These are phyloP conservation scores for Dascyllus trimaculatus DNA, from an alignment of 2,113 vertebrate species.

Conservation along the genomic window DNA sequence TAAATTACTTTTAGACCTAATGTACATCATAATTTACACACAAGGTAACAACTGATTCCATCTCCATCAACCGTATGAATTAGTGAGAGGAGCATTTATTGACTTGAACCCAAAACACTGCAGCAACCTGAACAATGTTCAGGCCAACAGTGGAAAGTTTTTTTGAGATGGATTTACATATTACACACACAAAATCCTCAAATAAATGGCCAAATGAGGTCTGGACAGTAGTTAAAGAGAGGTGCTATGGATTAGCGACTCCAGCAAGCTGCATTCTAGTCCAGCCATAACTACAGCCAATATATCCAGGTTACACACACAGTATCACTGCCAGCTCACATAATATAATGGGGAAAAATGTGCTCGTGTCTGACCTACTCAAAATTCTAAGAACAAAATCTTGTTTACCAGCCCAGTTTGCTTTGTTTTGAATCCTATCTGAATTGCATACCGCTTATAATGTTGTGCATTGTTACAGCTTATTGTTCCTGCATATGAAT, in stretches of 20 bases:
- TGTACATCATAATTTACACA: too few relatives aligned
- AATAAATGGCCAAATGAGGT: too few relatives aligned
- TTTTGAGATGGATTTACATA: too few relatives aligned
- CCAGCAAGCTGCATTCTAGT: neutral
- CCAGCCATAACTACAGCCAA: neutral
- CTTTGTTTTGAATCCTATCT: slow-evolving; percentile 11
- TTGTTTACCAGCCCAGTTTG: slow-evolving; percentile 19
- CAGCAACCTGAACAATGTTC: too few relatives aligned
- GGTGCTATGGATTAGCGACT: neutral
- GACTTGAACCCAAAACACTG: too few relatives aligned
- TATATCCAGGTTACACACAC: too few relatives aligned
- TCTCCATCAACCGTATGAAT: too few relatives aligned
- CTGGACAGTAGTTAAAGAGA: neutral
- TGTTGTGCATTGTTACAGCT: slow-evolving; percentile 3
- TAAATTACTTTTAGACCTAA: too few relatives aligned
- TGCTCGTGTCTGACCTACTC: neutral
- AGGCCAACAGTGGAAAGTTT: too few relatives aligned
- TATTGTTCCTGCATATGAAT: slow-evolving; percentile 31
- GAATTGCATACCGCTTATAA: slow-evolving; percentile 14
- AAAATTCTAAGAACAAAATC: slow-evolving; percentile 11
- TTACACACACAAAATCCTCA: too few relatives aligned
- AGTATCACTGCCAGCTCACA: neutral
- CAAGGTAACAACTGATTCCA: too few relatives aligned
- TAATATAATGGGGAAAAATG: neutral
- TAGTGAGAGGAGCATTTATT: too few relatives aligned